A percentile compares a stretch with the other conserved stretches of the same genome.
phyloP scores from a whole-genome alignment of 2,797 vertebrate species.

The Coreius guichenoti region DNA sequence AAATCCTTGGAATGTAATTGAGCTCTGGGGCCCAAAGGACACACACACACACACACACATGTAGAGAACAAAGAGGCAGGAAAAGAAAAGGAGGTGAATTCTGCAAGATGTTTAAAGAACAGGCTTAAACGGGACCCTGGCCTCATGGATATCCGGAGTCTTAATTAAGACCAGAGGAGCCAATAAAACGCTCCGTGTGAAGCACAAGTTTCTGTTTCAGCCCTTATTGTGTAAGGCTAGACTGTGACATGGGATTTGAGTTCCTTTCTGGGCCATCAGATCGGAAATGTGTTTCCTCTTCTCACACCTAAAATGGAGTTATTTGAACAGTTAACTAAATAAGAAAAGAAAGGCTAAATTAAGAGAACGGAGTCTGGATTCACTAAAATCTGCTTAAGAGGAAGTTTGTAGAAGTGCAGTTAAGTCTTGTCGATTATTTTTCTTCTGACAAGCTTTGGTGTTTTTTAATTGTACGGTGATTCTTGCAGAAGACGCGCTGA shows the following conservation, averaged over 20 bases:
- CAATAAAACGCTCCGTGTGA: constrained; percentile 10
- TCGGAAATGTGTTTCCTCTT: neutral
- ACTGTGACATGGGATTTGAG: neutral
- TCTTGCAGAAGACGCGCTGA: neutral
- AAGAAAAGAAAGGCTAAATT: neutral
- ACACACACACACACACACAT: neutral
- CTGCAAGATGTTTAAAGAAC: neutral
- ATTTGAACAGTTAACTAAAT: neutral
- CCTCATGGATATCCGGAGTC: constrained; percentile 21
- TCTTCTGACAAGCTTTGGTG: neutral
- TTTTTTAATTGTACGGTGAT: neutral
- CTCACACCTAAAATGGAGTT: neutral
- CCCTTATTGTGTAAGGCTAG: neutral
- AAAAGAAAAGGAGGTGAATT: constrained; percentile 14
- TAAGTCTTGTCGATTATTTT: neutral
- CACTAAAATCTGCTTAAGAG: neutral
- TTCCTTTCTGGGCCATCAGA: neutral
- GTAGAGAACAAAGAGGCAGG: neutral
- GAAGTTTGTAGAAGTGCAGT: neutral
- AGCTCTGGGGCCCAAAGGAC: constrained; percentile 1
- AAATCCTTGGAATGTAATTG: constrained; percentile 17
- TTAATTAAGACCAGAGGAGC: constrained; percentile 42
- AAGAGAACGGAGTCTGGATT: neutral
- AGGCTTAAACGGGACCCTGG: neutral
- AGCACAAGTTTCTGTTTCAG: neutral